A percentile compares a stretch with the other conserved stretches of the same genome.
phyloP scores from a whole-genome alignment of 2,797 vertebrate genomes.

The Periparus ater region DNA sequence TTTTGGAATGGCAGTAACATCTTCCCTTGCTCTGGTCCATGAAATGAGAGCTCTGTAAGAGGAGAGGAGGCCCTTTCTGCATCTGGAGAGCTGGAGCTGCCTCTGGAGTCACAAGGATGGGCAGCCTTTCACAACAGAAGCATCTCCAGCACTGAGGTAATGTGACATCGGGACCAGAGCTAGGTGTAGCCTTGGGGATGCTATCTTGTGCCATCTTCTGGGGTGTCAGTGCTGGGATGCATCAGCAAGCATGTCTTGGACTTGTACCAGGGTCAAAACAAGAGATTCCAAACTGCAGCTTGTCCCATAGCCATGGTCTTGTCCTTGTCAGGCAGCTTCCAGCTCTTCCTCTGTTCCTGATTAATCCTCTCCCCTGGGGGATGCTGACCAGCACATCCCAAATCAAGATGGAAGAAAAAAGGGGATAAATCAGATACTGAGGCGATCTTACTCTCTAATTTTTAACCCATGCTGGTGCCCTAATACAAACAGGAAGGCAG shows the following conservation, averaged over 20 bases:
- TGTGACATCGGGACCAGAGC: background rate
- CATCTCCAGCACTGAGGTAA: background rate
- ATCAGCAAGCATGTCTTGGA: background rate
- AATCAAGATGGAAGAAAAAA: background rate
- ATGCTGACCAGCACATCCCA: background rate
- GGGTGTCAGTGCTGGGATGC: background rate
- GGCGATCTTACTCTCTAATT: background rate
- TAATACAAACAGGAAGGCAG: slow-evolving; percentile 28
- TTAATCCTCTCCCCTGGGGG: background rate
- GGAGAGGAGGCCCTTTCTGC: background rate
- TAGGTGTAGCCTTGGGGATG: background rate
- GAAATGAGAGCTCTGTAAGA: background rate
- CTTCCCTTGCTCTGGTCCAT: background rate
- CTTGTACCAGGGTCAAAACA: background rate
- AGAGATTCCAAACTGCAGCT: background rate
- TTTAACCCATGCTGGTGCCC: background rate
- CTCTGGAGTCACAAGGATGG: background rate
- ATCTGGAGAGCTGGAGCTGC: background rate
- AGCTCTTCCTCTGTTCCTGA: background rate
- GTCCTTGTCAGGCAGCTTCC: slow-evolving; percentile 1
- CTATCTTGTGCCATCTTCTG: background rate
- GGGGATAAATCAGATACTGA: background rate
- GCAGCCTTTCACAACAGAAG: background rate
- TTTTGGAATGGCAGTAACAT: background rate
- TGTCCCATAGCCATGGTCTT: background rate